Base-by-base conservation (phyloP, 2,888 invertebrate genomes). In the Pandemis corylana region DNA sequence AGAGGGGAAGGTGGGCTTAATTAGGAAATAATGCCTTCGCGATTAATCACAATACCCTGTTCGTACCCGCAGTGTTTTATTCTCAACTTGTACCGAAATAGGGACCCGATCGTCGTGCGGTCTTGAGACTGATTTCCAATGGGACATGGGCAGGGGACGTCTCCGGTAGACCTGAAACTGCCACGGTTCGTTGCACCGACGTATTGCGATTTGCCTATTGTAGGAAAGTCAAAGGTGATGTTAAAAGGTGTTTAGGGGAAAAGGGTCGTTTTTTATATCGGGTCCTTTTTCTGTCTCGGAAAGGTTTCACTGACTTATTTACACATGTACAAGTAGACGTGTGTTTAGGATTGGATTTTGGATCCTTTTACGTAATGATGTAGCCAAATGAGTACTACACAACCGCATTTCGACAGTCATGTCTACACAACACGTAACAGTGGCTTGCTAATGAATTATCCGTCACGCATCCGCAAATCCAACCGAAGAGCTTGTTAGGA, bases 1-100 rank as follows among this genome's bases (percentile, higher is more conserved):
- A 82, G 81, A 88, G 91, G 92, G 90, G 90, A 90, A 91, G 89
- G 90, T 90, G 87, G 85, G 90, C 90, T 93, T 93, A 94, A 94
- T 94, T 94, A 91, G 93, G 89, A 92, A 94, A 92, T 94, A 94
- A 94, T 93, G 90, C 90, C 86, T 86, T 86, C 89, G 87, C 94
- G 89, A 94, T 94, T 94, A 93, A 94, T 94, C 93, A 94, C 91
- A 87, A 89, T 87, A 84, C 87, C 88, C 87, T 87, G 73, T 81
- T 81, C 81, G 80, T 80, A 80, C 80, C 80, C 76, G 77, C 77
- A 84, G 81, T 82, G 82, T 85, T 85, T 87, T 87, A 85, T 89
- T 85, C 85, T 76, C 78, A 81, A 82, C 84, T 81, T 80, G 81
- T 78, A 80, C 77, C 78, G 76, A 70, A 77, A 82, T 44, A 72